Percentiles rank a stretch among this genome's conserved stretches.
Evolutionary conservation across 1,140 invertebrate species (phyloP).

Genomic region (Pseudoatta argentina): DNA sequence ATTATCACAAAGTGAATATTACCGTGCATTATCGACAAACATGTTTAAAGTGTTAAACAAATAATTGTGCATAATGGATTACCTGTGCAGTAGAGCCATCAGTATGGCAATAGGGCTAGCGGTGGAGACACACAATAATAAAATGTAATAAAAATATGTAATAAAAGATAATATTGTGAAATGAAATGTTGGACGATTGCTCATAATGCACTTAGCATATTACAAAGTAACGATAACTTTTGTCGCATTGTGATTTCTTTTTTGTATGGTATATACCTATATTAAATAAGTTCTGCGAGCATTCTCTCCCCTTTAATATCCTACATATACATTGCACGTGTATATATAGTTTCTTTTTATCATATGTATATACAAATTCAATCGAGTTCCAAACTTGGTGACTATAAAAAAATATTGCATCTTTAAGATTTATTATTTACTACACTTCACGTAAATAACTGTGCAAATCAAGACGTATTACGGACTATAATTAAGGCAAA

Average conservation of each 20-base stretch:
- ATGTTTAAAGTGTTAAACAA: constrained; percentile 81
- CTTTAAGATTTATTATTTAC: neutral
- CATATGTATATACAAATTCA: constrained; percentile 6
- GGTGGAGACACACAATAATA: constrained; percentile 87
- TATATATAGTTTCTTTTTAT: neutral
- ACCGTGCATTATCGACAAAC: constrained; percentile 84
- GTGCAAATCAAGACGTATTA: constrained; percentile 64
- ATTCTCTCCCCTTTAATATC: constrained; percentile 11
- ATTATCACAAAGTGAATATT: constrained; percentile 68
- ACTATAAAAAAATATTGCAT: constrained; percentile 19
- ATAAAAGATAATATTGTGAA: constrained; percentile 84
- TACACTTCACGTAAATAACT: constrained; percentile 56
- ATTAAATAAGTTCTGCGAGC: neutral
- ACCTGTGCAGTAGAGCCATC: constrained; percentile 94
- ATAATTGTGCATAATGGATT: constrained; percentile 88
- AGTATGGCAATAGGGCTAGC: constrained; percentile 94
- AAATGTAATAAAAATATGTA: constrained; percentile 86
- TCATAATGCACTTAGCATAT: constrained; percentile 76
- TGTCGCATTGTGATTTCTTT: neutral
- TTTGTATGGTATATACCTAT: constrained; percentile 24
- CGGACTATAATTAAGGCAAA: constrained; percentile 55
- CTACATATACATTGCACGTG: neutral
- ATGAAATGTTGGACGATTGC: constrained; percentile 81
- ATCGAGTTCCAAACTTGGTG: constrained; percentile 2
- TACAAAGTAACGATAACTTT: constrained; percentile 38